These are phyloP conservation scores for Actinopyga echinites DNA, from an alignment of 53 echinoderm and acorn worm species.

Conservation along the genomic window DNA sequence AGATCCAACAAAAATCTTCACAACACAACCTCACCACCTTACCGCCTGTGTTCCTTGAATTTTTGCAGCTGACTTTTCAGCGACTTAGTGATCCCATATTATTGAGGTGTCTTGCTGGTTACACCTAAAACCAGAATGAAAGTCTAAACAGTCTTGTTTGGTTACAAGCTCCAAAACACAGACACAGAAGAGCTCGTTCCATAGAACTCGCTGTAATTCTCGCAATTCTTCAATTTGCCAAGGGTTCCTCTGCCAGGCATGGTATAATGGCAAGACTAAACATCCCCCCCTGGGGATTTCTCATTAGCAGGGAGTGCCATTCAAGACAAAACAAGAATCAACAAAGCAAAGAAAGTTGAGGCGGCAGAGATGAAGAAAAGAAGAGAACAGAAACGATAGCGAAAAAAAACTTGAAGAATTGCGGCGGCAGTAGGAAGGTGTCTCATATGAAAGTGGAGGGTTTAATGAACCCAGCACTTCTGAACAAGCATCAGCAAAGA, in stretches of 20 bases:
- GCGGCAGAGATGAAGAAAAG: conserved; percentile 9
- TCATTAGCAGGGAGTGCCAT: not conserved
- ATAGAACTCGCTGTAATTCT: conserved; percentile 1
- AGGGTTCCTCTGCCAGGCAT: not conserved
- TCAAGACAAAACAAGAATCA: not conserved
- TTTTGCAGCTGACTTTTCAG: conserved; percentile 8
- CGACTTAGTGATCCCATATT: not conserved
- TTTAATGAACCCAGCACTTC: not conserved
- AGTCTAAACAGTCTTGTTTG: conserved; percentile 21
- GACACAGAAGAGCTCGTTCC: not conserved
- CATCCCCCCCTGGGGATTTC: not conserved
- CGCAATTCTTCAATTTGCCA: not conserved
- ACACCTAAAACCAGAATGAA: conserved; percentile 32
- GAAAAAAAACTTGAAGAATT: not conserved
- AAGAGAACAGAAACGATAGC: conserved; percentile 22
- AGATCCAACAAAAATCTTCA: not conserved
- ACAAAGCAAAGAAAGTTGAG: not conserved
- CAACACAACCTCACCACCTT: not conserved
- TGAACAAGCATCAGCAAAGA: not conserved
- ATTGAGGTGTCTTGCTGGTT: conserved; percentile 15
- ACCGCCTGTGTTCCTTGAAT: conserved; percentile 1
- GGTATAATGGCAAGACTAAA: not conserved
- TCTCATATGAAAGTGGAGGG: not conserved
- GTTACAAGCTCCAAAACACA: conserved; percentile 20
- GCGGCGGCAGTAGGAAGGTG: not conserved